Base-by-base conservation (phyloP, 1,140 invertebrate genomes). In the Ips typographus region DNA sequence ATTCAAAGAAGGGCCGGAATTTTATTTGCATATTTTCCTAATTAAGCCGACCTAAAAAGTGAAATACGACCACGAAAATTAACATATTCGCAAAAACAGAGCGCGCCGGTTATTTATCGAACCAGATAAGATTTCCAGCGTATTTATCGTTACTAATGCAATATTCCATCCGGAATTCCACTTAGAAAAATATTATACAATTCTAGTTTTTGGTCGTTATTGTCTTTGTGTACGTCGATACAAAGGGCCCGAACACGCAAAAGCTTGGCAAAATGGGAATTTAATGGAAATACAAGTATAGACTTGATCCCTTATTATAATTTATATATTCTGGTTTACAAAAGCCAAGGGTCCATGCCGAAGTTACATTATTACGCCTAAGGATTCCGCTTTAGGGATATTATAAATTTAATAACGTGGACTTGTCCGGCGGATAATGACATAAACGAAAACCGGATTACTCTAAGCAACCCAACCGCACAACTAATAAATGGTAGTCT, bases 21-120 rank as follows among this genome's bases (percentile, higher is more conserved):
- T 63, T 64, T 63, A 70, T 70, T 70, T 70, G 59, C 68, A 70
- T 70, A 70, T 70, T 70, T 70, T 59, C 40, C 60, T 70, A 57
- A 70, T 70, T 70, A 63, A 63, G 68, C n/a, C 44, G 60, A 41
- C 61, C 68, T 64, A 64, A 70, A 62, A 70, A 70, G 60, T 70
- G 52, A 70, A 70, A 70, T 70, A 70, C 60, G 3, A 52, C 68
- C 60, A 42, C 60, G 38, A 38, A 38, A 64, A 70, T 64, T 70
- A 70, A 70, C 68, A 70, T 70, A 70, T 70, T 40, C 51, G 64
- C 68, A 64, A 70, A 70, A 63, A 70, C 60, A 70, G 36, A 36
- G 4, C 38, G 39, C 22, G 60, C 44, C 61, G 8, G 42, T 70
- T 60, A 70, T 70, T 70, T 70, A 70, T 70, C 47, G 42, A 40